Percentiles rank a stretch among this genome's conserved stretches.
Evolutionary conservation across 2,797 vertebrate genomes (phyloP).

Genomic region (Melanotaenia pygmaea): DNA sequence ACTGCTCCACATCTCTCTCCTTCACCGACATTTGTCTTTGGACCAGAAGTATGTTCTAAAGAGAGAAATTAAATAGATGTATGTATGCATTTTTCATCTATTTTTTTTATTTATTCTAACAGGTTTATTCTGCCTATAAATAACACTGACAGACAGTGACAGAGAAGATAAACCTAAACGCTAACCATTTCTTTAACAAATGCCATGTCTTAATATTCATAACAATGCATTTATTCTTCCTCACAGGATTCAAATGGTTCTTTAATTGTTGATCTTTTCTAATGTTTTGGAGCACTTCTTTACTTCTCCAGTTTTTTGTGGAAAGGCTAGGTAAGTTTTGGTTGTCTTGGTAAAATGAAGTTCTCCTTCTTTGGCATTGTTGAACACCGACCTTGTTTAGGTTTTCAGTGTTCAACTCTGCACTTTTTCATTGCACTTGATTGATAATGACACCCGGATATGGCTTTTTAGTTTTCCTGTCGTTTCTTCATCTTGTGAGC

Average conservation of each 20-base stretch:
- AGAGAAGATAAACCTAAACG: neutral
- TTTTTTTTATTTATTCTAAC: neutral
- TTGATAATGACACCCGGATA: neutral
- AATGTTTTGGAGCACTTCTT: neutral
- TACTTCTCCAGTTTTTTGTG: neutral
- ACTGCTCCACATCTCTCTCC: slow-evolving; percentile 84
- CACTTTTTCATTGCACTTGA: neutral
- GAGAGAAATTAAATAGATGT: neutral
- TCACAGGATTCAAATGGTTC: neutral
- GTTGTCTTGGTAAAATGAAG: no score
- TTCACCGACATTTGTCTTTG: slow-evolving; percentile 92
- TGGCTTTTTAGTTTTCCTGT: neutral
- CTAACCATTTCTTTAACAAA: neutral
- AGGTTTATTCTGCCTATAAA: no score
- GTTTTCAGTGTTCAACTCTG: neutral
- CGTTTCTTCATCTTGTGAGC: neutral
- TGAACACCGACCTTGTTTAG: no score
- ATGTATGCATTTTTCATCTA: neutral
- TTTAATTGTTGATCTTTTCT: no score
- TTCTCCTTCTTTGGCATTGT: no score
- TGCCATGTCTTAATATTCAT: neutral
- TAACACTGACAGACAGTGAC: neutral
- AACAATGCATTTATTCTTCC: neutral
- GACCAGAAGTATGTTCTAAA: slow-evolving; percentile 90
- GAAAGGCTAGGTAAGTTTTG: neutral